Base-by-base conservation (phyloP, 2,888 invertebrate species). In the Ophion costatus region DNA sequence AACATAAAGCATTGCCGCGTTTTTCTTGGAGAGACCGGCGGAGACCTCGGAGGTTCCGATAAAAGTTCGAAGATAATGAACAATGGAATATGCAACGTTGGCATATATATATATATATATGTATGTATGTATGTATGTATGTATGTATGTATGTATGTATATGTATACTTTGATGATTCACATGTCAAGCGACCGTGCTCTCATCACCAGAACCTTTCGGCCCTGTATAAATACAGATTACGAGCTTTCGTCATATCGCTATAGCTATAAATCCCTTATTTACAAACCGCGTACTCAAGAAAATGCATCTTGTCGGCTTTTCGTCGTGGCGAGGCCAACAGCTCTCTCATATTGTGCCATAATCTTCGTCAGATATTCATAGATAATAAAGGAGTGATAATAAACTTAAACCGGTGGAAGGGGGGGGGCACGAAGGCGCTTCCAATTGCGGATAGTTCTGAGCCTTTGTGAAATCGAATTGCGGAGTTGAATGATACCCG, bases 1-100 rank as follows among this genome's bases (percentile, higher is more conserved):
- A 59, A 11, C 77, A 69, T 78, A 61, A 78, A 69, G n/a, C 24
- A 69, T 29, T 69, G 45, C 56, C 61, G 4, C 20, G 22, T 76
- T 56, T 76, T 24, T 51, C 42, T 7, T 17, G 17, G 5, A 29
- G 22, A 57, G 10, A 56, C 22, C 38, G 5, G 38, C n/a, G 61
- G 76, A 76, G 66, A 24, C 56, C 33, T 33, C 56, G 20, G 33
- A 75, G 29, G 51, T 64, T 75, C 7, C 59, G 42, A 77, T 77
- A 42, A 57, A 24, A 56, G 29, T 67, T 38, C 7, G 0, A 42
- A 57, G 76, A 77, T 67, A 57, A 76, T 38, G 59, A 17, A 74
- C 61, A 71, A 57, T 71, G 29, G 57, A 10, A 56, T 22, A 70
- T 38, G 38, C 6, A 38, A 38, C 4, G 9, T 38, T 38, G 7